phyloP scores from a whole-genome alignment of 2,797 vertebrate species.

The Oreochromis mossambicus region DNA sequence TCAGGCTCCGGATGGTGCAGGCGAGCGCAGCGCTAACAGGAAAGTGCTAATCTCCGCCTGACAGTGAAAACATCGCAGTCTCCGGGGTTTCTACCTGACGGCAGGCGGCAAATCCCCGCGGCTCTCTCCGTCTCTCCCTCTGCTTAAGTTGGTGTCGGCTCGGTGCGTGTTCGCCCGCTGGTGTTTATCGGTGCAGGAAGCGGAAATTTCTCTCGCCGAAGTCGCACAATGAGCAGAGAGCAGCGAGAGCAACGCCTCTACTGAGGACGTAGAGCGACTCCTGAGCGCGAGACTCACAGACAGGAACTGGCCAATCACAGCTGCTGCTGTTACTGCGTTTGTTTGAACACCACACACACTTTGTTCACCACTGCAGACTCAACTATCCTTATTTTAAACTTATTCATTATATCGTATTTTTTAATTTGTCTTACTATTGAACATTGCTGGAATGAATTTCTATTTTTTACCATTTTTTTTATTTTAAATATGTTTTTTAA shows the following conservation, averaged over 20 bases:
- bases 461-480: background rate
- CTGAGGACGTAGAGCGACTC: conserved; percentile 19
- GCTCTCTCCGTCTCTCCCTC: background rate
- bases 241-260: conserved; percentile 64
- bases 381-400: background rate
- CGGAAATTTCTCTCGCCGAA: conserved; percentile 71
- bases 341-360: background rate
- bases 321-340: background rate
- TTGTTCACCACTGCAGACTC: background rate
- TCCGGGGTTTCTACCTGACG: background rate
- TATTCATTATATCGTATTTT: rapidly evolving
- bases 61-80: conserved; percentile 20
- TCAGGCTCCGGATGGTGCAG: background rate
- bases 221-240: conserved; percentile 44
- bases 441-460: background rate
- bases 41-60: conserved; percentile 31
- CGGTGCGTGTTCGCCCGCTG: background rate
- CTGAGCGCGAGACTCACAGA: background rate
- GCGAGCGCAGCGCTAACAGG: background rate
- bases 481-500: background rate
- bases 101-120: background rate
- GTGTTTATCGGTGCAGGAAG: conserved; percentile 71
- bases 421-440: background rate
- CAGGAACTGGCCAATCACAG: background rate
- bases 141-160: background rate